Evolutionary conservation across 2,888 invertebrate species (phyloP).

Genomic region (Flexamia atlantica): DNA sequence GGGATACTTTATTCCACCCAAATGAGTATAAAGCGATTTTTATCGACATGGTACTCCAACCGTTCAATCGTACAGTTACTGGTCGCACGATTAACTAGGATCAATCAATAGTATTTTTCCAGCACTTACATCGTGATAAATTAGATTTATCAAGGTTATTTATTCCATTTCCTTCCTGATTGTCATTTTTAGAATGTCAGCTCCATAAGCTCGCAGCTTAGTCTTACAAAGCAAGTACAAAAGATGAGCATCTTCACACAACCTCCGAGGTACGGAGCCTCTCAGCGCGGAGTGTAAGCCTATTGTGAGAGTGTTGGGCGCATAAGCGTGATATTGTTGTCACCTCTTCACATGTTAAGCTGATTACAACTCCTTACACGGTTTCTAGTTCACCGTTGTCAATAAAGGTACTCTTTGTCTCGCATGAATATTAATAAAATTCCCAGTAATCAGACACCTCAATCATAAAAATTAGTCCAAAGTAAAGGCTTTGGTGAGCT

Average conservation of each 20-base stretch:
- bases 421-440: background rate
- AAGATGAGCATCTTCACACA: background rate
- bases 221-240: background rate
- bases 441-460: no score
- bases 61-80: no score
- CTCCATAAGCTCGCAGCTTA: background rate
- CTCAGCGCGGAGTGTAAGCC: background rate
- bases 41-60: no score
- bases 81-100: no score
- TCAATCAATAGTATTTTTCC: no score
- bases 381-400: background rate
- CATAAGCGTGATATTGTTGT: conserved; percentile 28
- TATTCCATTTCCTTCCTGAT: no score
- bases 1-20: no score
- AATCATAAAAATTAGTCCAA: no score
- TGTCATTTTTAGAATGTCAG: background rate
- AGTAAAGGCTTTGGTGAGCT: no score
- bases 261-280: background rate
- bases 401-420: background rate
- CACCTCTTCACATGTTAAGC: conserved; percentile 30
- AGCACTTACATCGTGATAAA: no score
- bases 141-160: no score
- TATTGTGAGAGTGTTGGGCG: conserved; percentile 6
- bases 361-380: conserved; percentile 32
- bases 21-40: no score